These are phyloP conservation scores for Epiperipatus broadwayi DNA, from an alignment of 2,888 invertebrate species.

Conservation along the genomic window DNA sequence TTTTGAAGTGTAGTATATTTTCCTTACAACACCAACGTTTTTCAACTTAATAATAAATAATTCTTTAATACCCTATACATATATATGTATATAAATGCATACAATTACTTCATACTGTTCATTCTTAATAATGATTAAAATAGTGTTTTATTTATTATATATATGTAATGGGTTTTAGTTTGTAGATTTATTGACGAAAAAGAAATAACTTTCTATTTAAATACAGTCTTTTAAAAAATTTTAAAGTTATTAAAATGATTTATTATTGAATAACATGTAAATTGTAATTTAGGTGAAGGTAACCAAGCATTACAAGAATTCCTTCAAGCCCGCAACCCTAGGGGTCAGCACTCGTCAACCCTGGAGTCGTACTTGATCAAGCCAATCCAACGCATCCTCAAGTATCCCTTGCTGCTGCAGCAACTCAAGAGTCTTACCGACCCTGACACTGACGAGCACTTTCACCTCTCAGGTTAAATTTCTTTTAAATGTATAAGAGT, in stretches of 20 bases:
- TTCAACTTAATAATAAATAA: too few relatives aligned
- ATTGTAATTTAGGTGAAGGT: conserved; percentile 75
- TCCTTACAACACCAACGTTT: too few relatives aligned
- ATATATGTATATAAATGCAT: too few relatives aligned
- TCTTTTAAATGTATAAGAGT: conserved; percentile 9
- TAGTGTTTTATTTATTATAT: too few relatives aligned
- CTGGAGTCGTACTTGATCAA: conserved; percentile 94
- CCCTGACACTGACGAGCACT: conserved; percentile 75
- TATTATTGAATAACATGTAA: conserved; percentile 1
- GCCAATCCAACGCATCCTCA: conserved; percentile 92
- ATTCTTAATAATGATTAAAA: too few relatives aligned
- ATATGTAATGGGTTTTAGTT: too few relatives aligned
- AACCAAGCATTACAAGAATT: conserved; percentile 92
- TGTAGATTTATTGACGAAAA: too few relatives aligned
- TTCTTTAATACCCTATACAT: too few relatives aligned
- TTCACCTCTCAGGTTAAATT: conserved; percentile 56
- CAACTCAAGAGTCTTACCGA: conserved; percentile 85
- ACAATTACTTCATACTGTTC: too few relatives aligned
- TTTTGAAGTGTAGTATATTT: too few relatives aligned
- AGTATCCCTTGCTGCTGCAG: conserved; percentile 83
- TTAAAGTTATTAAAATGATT: neutral
- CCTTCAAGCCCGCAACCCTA: conserved; percentile 76
- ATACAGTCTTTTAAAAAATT: conserved; percentile 1
- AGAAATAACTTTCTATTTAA: too few relatives aligned
- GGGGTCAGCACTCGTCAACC: conserved; percentile 88